Conservation (phyloP, 1,140 invertebrate genomes). For the Steinernema feltiae region DNA sequence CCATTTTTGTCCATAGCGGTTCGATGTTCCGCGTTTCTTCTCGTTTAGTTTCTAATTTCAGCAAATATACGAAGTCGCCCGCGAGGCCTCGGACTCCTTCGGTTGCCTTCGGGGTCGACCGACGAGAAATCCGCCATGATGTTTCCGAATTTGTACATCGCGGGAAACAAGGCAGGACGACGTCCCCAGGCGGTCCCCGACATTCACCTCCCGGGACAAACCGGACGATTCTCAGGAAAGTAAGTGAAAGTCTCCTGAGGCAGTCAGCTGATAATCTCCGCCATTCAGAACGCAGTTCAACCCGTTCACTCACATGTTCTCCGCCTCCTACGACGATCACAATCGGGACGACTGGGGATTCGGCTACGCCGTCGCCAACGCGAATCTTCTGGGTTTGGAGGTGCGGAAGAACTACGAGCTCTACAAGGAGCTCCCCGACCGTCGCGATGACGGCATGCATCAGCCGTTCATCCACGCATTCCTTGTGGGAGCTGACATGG, state of each 20-base stretch:
- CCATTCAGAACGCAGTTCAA: slow-evolving; percentile 13
- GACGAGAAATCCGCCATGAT: slow-evolving; percentile 18
- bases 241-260: not conserved
- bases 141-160: slow-evolving; percentile 21
- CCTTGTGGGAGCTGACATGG: not conserved
- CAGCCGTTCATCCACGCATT: not conserved
- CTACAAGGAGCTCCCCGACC: slow-evolving; percentile 23
- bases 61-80: slow-evolving; percentile 6
- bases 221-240: slow-evolving; percentile 20
- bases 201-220: slow-evolving; percentile 19
- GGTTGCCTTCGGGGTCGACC: slow-evolving; percentile 19
- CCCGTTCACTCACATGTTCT: slow-evolving; percentile 22
- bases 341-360: slow-evolving; percentile 22
- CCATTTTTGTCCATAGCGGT: not conserved
- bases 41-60: not conserved
- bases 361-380: not conserved
- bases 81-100: slow-evolving; percentile 21
- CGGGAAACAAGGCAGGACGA: slow-evolving; percentile 22
- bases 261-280: not conserved
- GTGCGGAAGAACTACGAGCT: slow-evolving; percentile 29
- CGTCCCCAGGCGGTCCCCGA: slow-evolving; percentile 21
- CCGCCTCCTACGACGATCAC: slow-evolving; percentile 19
- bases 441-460: slow-evolving; percentile 24
- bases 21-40: not conserved
- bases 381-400: not conserved